Conservation (phyloP, 2,888 invertebrate genomes). For the Chrysolina oricalcia region DNA sequence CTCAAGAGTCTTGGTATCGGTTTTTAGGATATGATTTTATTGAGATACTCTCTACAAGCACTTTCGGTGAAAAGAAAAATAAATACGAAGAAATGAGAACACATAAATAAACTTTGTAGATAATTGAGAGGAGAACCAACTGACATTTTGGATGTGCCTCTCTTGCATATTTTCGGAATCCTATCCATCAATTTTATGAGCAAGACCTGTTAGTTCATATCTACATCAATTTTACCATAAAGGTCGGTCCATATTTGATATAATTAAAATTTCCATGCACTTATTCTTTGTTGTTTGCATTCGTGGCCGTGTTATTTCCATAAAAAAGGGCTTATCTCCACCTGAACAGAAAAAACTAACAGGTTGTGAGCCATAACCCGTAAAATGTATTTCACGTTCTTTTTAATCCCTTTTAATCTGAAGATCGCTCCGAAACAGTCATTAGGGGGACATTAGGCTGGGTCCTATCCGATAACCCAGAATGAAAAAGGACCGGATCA, state of each 20-base stretch:
- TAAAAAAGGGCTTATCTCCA: slow-evolving; percentile 15
- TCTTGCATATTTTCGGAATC: too few relatives aligned
- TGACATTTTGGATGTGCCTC: too few relatives aligned
- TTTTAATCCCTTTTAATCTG: slow-evolving; percentile 15
- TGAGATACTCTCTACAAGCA: too few relatives aligned
- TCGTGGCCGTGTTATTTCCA: not conserved
- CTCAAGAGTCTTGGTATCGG: too few relatives aligned
- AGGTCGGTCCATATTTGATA: not conserved
- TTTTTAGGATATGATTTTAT: too few relatives aligned
- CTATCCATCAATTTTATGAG: too few relatives aligned
- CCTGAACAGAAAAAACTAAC: slow-evolving; percentile 16
- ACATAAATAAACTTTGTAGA: too few relatives aligned
- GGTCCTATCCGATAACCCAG: slow-evolving; percentile 4
- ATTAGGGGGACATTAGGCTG: slow-evolving; percentile 3
- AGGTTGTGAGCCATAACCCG: not conserved
- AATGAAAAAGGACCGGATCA: not conserved
- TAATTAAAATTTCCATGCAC: not conserved
- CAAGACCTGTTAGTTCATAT: too few relatives aligned
- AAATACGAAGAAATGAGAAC: too few relatives aligned
- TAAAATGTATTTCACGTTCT: slow-evolving; percentile 18
- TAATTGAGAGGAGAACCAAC: too few relatives aligned
- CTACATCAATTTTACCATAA: not conserved
- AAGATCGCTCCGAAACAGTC: slow-evolving; percentile 9
- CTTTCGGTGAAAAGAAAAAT: too few relatives aligned
- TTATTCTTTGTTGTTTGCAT: not conserved